Conservation (phyloP, 2,797 vertebrate species). For the Helicolenus hilgendorfi region DNA sequence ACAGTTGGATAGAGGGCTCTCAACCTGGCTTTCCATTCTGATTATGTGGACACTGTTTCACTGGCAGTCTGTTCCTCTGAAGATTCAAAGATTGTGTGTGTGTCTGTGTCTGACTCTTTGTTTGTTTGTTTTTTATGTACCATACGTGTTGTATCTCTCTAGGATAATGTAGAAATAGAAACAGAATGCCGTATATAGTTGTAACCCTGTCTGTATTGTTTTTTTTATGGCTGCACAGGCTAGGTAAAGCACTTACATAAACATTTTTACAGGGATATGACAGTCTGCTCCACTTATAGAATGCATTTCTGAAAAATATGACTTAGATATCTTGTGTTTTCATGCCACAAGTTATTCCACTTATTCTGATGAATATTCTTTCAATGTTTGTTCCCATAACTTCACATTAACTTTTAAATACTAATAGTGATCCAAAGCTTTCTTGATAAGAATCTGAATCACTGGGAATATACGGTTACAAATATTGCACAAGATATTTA, state of each 20-base stretch:
- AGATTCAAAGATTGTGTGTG: slow-evolving; percentile 7
- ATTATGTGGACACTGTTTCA: slow-evolving; percentile 55
- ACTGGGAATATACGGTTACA: background rate
- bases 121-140: slow-evolving; percentile 19
- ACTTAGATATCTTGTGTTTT: background rate
- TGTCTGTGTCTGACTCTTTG: background rate
- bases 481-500: background rate
- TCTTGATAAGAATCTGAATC: background rate
- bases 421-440: background rate
- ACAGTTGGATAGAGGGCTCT: slow-evolving; percentile 60
- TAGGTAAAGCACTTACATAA: background rate
- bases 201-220: background rate
- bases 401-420: background rate
- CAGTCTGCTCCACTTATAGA: background rate
- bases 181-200: background rate
- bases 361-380: background rate
- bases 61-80: background rate
- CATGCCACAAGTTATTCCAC: background rate
- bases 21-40: slow-evolving; percentile 60
- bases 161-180: background rate
- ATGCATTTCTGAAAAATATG: background rate
- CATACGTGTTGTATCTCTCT: slow-evolving; percentile 18
- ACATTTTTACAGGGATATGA: background rate
- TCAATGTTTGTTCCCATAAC: background rate
- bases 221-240: background rate